phyloP scores from a whole-genome alignment of 2,113 vertebrate species.

The Alces alces region DNA sequence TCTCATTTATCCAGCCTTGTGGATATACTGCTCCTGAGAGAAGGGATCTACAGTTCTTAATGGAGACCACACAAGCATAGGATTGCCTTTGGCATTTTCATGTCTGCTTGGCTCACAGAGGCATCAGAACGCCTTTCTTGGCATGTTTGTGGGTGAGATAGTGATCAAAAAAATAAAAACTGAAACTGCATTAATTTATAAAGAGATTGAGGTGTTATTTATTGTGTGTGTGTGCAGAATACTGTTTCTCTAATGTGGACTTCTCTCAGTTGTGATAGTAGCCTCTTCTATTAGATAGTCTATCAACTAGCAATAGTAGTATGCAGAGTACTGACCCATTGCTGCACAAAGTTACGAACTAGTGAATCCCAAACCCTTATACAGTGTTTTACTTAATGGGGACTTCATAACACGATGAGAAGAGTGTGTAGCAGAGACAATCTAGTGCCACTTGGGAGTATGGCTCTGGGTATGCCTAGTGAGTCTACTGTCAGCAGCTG shows the following conservation, averaged over 20 bases:
- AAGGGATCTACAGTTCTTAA: slow-evolving; percentile 40
- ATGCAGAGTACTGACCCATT: not conserved
- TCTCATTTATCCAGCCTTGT: slow-evolving; percentile 28
- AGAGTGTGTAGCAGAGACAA: not conserved
- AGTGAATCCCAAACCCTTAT: not conserved
- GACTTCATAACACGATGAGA: not conserved
- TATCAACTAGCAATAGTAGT: not conserved
- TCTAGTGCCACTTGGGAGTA: not conserved
- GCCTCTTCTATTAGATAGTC: not conserved
- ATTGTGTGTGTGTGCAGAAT: not conserved
- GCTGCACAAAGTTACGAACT: not conserved
- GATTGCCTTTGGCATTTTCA: slow-evolving; percentile 46
- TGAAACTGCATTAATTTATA: slow-evolving; percentile 46
- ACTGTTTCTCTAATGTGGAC: slow-evolving; percentile 2
- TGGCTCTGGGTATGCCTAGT: not conserved
- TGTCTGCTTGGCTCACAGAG: slow-evolving; percentile 19
- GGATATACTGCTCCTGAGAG: not conserved
- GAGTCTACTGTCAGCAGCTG: not conserved
- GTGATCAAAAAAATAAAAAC: slow-evolving; percentile 40
- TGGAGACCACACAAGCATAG: slow-evolving; percentile 40
- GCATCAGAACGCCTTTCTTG: slow-evolving; percentile 35
- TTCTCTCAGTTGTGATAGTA: not conserved
- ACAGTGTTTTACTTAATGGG: not conserved
- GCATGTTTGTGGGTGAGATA: slow-evolving; percentile 35
- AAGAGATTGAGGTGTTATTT: slow-evolving; percentile 51